phyloP scores from a whole-genome alignment of 2,797 vertebrate genomes.

The Catharus ustulatus region DNA sequence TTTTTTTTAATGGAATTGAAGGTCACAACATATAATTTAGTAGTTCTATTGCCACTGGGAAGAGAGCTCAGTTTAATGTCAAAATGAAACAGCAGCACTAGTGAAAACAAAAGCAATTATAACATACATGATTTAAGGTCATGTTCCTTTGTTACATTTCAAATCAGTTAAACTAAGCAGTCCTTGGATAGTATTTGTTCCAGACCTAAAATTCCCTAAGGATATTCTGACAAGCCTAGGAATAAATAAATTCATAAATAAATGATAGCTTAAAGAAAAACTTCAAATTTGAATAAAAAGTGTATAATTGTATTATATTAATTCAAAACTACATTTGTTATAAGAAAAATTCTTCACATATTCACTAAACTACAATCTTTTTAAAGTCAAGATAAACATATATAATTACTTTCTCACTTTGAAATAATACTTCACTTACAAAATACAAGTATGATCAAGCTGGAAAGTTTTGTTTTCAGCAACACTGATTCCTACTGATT shows the following conservation, averaged over 20 bases:
- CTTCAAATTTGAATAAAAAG: neutral
- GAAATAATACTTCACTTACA: neutral
- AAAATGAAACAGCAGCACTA: neutral
- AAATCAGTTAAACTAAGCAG: neutral
- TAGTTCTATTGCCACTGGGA: neutral
- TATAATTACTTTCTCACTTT: neutral
- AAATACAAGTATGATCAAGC: neutral
- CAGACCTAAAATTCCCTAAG: neutral
- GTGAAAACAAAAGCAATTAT: conserved; percentile 22
- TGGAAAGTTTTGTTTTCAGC: neutral
- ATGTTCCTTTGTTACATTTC: neutral
- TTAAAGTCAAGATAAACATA: neutral
- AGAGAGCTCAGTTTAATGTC: neutral
- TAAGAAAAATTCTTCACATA: neutral
- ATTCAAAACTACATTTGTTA: neutral
- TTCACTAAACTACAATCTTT: neutral
- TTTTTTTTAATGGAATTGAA: neutral
- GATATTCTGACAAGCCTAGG: neutral
- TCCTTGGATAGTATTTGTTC: neutral
- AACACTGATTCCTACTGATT: neutral
- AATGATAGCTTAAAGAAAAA: neutral
- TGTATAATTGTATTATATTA: neutral
- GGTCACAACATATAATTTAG: neutral
- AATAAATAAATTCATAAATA: neutral
- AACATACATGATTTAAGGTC: neutral